A percentile compares a stretch with the other conserved stretches of the same genome.
These are phyloP conservation scores for Parnassius glacialis DNA, from an alignment of 2,888 invertebrate genomes.

Conservation along the genomic window DNA sequence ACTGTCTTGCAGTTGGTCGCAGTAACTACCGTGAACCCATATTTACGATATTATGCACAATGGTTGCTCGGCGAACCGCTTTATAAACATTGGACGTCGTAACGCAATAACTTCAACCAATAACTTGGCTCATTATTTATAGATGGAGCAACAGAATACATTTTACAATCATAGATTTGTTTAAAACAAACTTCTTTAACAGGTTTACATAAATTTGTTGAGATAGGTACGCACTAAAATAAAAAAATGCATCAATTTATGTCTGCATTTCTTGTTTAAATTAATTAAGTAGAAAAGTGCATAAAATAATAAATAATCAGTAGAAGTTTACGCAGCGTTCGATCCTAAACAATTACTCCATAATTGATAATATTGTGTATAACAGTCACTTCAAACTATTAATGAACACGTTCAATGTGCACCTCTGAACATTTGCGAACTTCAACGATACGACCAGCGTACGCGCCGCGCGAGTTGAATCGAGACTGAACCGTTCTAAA, in stretches of 20 bases:
- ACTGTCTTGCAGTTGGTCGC: conserved; percentile 3
- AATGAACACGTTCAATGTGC: conserved; percentile 17
- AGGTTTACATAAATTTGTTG: not conserved
- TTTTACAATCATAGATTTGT: conserved; percentile 13
- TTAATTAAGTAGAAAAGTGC: not conserved
- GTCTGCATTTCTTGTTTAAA: not conserved
- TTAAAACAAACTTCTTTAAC: conserved; percentile 8
- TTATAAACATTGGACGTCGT: conserved; percentile 24
- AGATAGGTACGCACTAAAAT: not conserved
- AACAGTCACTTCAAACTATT: conserved; percentile 21
- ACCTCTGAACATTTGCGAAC: conserved; percentile 23
- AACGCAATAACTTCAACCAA: conserved; percentile 22
- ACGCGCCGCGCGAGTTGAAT: conserved; percentile 56
- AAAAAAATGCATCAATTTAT: not conserved
- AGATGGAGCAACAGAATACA: conserved; percentile 11
- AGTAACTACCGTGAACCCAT: conserved; percentile 20
- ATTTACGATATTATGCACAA: conserved; percentile 28
- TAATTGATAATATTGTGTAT: conserved; percentile 2
- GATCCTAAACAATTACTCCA: conserved; percentile 9
- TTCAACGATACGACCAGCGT: conserved; percentile 51
- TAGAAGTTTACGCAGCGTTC: not conserved
- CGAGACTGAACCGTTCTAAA: conserved; percentile 74
- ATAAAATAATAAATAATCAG: not conserved
- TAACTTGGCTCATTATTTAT: conserved; percentile 25
- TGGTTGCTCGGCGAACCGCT: conserved; percentile 18